Evolutionary conservation across 2,888 invertebrate species (phyloP), one percentile per base, ranked within the genome.

Genomic region (Dasysyrphus tricinctus): DNA sequence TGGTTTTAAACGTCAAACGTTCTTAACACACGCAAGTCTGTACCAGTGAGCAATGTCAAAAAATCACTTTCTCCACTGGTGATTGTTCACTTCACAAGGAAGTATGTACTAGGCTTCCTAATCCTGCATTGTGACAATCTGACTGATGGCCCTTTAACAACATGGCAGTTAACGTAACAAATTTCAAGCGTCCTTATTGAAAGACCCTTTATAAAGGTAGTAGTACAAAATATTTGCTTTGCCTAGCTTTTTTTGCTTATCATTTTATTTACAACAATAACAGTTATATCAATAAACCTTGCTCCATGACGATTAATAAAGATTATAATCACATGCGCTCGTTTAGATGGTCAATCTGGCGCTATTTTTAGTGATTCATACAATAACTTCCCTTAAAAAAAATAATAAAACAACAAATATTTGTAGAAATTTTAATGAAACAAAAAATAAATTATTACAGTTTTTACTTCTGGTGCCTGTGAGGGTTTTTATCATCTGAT

Each of bases 261-360:
- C 49, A 19, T 14, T 29, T 29, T 12, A 29, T 54, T 14, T 5
- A 51, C 24, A 51, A 24, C 29, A 54, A 29, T 5, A 54, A n/a
- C 8, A 54, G 6, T 4, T 54, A n/a, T 37, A 42, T 61, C n/a
- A 44, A 49, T 47, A 5, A 29, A 47, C 47, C 32, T 49, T 77
- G 57, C n/a, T 9, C 49, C 11, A 42, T 59, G 16, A 57, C 57
- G 49, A 47, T 19, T 37, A 2, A 69, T 42, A 57, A 76, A 59
- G 69, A 69, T 57, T 12, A 7, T 9, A 16, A 47, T 47, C 44
- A 47, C 34, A 47, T 34, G 47, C 29, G 54, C 54, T 29, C 14
- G 12, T 65, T 65, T 9, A n/a, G 11, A 29, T 2, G n/a, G 11
- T 9, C 9, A 44, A n/a, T 24, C 9, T 32, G n/a, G 42, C 24